Conservation (phyloP, 2,888 invertebrate genomes). For the Nephrotoma flavescens region DNA sequence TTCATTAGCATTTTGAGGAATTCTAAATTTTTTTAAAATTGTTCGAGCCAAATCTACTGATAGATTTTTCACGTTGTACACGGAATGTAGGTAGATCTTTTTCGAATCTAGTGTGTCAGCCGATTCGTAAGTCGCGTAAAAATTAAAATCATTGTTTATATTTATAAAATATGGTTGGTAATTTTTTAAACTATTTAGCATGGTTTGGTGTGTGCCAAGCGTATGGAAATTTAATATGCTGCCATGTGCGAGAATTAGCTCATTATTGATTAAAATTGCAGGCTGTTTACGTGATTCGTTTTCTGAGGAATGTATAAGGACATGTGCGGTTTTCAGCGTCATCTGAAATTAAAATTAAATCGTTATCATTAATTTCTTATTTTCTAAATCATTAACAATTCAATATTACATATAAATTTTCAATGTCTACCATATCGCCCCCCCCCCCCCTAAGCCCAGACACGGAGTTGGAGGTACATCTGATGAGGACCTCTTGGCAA, state of each 20-base stretch:
- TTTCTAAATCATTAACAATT: too few relatives aligned
- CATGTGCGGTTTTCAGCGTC: neutral
- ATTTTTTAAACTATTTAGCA: neutral
- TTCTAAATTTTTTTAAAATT: neutral
- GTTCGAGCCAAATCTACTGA: neutral
- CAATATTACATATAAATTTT: too few relatives aligned
- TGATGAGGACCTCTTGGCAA: too few relatives aligned
- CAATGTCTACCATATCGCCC: too few relatives aligned
- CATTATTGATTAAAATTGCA: neutral
- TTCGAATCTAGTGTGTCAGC: neutral
- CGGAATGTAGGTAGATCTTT: neutral
- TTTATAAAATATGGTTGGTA: neutral
- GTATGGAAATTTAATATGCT: neutral
- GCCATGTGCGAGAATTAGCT: neutral
- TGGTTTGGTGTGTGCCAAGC: neutral
- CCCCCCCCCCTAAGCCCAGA: too few relatives aligned
- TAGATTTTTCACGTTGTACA: neutral
- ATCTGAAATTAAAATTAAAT: neutral
- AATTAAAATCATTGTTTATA: neutral
- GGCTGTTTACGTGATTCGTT: neutral
- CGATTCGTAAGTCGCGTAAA: neutral
- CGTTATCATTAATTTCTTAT: neutral
- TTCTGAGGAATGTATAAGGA: neutral
- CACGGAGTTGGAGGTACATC: too few relatives aligned
- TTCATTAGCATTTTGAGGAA: neutral